Conservation (phyloP, 2,888 invertebrate species). For the Nipponacmea schrenckii region DNA sequence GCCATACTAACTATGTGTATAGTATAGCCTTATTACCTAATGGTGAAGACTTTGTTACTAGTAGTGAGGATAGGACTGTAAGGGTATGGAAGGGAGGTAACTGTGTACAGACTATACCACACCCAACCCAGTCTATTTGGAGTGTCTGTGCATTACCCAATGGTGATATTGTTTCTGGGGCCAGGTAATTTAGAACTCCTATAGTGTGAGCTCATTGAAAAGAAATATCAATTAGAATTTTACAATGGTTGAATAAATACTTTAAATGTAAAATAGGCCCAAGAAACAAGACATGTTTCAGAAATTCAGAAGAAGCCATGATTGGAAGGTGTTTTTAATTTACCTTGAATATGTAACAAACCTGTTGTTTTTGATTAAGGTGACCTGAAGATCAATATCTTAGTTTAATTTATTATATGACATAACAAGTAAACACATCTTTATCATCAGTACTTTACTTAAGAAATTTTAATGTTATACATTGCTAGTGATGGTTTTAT, state of each 20-base stretch:
- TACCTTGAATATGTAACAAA: too few species aligned
- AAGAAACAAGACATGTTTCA: too few species aligned
- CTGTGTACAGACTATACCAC: constrained; percentile 74
- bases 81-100: constrained; percentile 78
- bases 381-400: too few species aligned
- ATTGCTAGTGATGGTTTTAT: constrained; percentile 84
- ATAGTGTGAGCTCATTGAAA: background rate
- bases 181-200: constrained; percentile 70
- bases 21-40: constrained; percentile 68
- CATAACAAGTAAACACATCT: too few species aligned
- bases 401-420: too few species aligned
- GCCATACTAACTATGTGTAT: constrained; percentile 91
- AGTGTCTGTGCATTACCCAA: constrained; percentile 81
- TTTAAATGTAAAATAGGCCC: too few species aligned
- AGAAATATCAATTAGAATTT: too few species aligned
- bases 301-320: too few species aligned
- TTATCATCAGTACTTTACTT: too few species aligned
- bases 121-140: constrained; percentile 94
- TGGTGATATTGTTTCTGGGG: constrained; percentile 89
- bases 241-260: too few species aligned
- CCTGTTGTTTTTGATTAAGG: too few species aligned
- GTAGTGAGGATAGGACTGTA: constrained; percentile 89
- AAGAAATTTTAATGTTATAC: background rate
- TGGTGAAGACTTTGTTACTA: constrained; percentile 79
- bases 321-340: too few species aligned